Evolutionary conservation across 1,140 invertebrate species (phyloP), one percentile per base, ranked within the genome.

Genomic region (Platorchestia sp.): DNA sequence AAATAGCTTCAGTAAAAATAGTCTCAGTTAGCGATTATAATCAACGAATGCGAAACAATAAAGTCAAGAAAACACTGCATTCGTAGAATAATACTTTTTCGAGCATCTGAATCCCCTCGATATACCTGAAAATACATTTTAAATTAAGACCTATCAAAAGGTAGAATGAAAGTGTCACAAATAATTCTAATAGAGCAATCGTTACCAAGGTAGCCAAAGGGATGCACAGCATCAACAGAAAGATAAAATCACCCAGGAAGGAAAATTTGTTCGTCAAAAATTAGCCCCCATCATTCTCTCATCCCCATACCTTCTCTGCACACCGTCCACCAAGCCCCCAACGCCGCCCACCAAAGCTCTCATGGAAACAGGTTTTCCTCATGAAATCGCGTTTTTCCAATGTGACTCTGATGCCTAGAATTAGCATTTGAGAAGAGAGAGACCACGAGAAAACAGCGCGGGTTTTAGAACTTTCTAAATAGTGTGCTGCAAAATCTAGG

Each of bases 301-400:
- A 75, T 75, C 59, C 59, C 59, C 59, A 75, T 36, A 36, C 59
- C 59, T n/a, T n/a, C 59, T 27, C 36, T 10, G 42, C 87, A 19
- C 41, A 14, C 5, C 87, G 41, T 0, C 19, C 87, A 75, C 87
- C 44, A 19, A 6, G 44, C 87, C 87, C 87, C 5, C 87, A 14
- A 40, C 59, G 27, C 44, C 44, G 87, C 41, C 87, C 27, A 3
- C 44, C 59, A 22, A 36, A 90, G 87, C 19, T 19, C 87, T 41
- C 87, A 90, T 90, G 87, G 87, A 90, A 90, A 90, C 87, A 90
- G 87, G 87, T 90, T 90, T 90, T 41, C 87, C 87, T 10, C 87
- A 90, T 90, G 87, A 90, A 90, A 42, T 90, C 87, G 41, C 44
- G 87, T 90, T 90, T 90, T 90, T 90, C 87, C 87, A 42, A 75